phyloP scores from a whole-genome alignment of 2,113 vertebrate genomes.

The Penelope pileata region DNA sequence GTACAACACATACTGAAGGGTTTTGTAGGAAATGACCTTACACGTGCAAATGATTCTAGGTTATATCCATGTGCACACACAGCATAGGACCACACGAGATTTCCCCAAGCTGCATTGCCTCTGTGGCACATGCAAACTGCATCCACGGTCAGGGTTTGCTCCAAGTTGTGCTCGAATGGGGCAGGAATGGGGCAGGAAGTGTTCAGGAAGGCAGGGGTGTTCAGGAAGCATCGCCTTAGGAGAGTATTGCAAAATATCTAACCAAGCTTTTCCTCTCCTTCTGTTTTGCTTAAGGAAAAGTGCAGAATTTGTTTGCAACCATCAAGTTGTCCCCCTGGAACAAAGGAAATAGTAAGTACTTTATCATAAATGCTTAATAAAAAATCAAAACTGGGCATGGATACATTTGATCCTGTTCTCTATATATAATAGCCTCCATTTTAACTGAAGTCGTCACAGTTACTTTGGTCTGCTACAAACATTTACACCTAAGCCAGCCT shows the following conservation, averaged over 20 bases:
- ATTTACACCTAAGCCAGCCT: not conserved
- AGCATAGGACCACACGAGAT: not conserved
- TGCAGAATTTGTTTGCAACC: slow-evolving; percentile 64
- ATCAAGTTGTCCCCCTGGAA: slow-evolving; percentile 78
- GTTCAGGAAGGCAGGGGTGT: too few species aligned
- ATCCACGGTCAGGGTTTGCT: not conserved
- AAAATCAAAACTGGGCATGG: not conserved
- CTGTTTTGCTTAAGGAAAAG: slow-evolving; percentile 65
- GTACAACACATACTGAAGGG: not conserved
- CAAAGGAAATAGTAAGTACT: slow-evolving; percentile 74
- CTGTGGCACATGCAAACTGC: not conserved
- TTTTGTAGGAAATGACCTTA: not conserved
- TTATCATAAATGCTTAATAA: not conserved
- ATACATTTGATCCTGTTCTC: not conserved
- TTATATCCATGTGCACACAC: not conserved
- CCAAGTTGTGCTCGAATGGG: not conserved
- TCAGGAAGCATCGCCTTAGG: not conserved
- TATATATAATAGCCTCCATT: not conserved
- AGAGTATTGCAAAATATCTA: not conserved
- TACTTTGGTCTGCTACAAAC: not conserved
- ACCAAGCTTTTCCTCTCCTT: not conserved
- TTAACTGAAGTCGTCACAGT: not conserved
- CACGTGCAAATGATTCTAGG: rapidly evolving
- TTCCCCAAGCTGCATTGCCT: not conserved
- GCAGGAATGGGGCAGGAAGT: too few species aligned